These are phyloP conservation scores for Scomberomorus guttatus DNA, from an alignment of 2,797 vertebrate genomes.

Conservation along the genomic window DNA sequence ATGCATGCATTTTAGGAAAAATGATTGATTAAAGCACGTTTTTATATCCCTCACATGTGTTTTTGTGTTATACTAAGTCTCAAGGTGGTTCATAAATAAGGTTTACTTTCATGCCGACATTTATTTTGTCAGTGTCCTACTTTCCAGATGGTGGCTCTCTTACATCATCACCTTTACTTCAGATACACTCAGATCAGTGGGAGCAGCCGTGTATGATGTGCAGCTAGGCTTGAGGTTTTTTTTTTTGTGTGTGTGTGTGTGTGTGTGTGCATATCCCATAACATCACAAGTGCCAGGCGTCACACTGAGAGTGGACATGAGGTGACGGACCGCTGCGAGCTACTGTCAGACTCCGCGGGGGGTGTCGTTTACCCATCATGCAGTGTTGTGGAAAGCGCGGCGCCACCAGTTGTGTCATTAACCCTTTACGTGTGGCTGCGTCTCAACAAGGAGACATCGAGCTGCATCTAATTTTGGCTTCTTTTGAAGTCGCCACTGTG, in stretches of 20 bases:
- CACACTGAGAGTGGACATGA: constrained; percentile 60
- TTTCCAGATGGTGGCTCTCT: constrained; percentile 43
- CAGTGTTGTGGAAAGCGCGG: constrained; percentile 59
- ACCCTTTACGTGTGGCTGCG: constrained; percentile 63
- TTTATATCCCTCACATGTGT: not conserved
- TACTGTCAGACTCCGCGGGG: constrained; percentile 63
- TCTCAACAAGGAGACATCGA: constrained; percentile 18
- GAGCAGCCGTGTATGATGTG: not conserved
- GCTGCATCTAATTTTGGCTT: constrained; percentile 24
- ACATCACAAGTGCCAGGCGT: constrained; percentile 61
- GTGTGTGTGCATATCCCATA: constrained; percentile 42
- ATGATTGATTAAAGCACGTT: constrained; percentile 9
- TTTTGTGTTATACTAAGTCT: not conserved
- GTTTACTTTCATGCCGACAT: constrained; percentile 8
- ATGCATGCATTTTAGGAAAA: not conserved
- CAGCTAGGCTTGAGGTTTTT: constrained; percentile 6
- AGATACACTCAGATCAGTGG: constrained; percentile 31
- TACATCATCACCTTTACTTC: constrained; percentile 39
- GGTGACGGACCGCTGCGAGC: constrained; percentile 63
- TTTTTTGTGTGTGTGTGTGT: too few relatives aligned
- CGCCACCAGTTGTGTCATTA: constrained; percentile 63
- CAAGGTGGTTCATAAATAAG: constrained; percentile 12
- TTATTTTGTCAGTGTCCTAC: constrained; percentile 32
- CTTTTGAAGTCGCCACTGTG: not conserved
- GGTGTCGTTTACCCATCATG: constrained; percentile 65